Percentiles rank a stretch among this genome's conserved stretches.
These are phyloP conservation scores for Centroberyx gerrardi DNA, from an alignment of 2,797 vertebrate genomes.

Conservation along the genomic window DNA sequence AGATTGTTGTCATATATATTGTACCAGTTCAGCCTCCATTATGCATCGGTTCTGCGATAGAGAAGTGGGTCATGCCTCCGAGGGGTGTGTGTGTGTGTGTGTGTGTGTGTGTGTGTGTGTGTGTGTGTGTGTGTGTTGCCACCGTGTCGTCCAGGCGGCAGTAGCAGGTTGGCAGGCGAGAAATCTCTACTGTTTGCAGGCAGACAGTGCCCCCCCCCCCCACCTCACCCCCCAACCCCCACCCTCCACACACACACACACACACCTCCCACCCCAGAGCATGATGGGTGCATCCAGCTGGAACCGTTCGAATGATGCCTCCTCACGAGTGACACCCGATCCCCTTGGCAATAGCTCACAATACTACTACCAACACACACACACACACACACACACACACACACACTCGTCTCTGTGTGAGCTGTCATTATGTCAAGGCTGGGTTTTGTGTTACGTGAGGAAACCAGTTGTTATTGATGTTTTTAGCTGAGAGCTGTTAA, in stretches of 20 bases:
- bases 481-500: not conserved
- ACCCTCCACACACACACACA: constrained; percentile 2
- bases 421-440: constrained; percentile 31
- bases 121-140: constrained; percentile 4
- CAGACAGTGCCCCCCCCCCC: not conserved
- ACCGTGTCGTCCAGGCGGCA: constrained; percentile 14
- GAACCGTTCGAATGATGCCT: constrained; percentile 19
- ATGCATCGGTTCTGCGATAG: constrained; percentile 42
- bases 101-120: constrained; percentile 1
- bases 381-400: not conserved
- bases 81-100: constrained; percentile 1
- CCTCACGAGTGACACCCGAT: constrained; percentile 41
- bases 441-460: not conserved
- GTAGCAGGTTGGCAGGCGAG: constrained; percentile 35
- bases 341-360: constrained; percentile 32
- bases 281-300: constrained; percentile 44
- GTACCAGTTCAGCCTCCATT: constrained; percentile 21
- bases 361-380: not conserved
- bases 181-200: constrained; percentile 24
- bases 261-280: not conserved
- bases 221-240: not conserved
- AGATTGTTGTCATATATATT: constrained; percentile 16
- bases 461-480: not conserved
- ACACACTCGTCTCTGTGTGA: constrained; percentile 27
- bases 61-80: constrained; percentile 58